These are phyloP conservation scores for Galaxias olidus DNA, from an alignment of 2,797 vertebrate genomes.

Conservation along the genomic window DNA sequence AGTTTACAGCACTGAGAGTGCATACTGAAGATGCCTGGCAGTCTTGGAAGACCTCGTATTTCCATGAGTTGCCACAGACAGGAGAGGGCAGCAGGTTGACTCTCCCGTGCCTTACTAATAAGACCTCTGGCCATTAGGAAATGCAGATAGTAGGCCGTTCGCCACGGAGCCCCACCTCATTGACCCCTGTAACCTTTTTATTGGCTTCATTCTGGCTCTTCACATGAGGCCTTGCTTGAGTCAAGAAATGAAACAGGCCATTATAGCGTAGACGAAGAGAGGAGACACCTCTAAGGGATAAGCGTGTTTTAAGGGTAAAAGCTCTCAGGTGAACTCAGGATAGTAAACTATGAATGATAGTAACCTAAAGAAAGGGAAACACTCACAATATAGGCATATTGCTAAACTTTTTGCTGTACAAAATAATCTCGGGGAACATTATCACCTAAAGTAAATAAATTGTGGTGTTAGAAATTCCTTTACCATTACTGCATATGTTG, in stretches of 20 bases:
- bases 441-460: no score
- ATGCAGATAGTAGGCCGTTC: background rate
- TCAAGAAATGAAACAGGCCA: background rate
- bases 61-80: conserved; percentile 19
- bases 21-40: conserved; percentile 41
- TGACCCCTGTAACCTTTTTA: background rate
- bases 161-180: background rate
- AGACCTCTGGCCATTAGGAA: conserved; percentile 10
- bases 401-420: no score
- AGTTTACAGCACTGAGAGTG: conserved; percentile 8
- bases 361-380: no score
- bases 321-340: no score
- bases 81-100: background rate
- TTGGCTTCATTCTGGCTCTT: background rate
- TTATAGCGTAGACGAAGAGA: no score
- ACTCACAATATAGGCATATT: no score
- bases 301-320: no score
- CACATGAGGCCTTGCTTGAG: background rate
- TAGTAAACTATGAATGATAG: no score
- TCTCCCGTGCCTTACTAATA: background rate
- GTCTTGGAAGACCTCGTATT: conserved; percentile 31
- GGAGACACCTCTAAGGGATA: no score
- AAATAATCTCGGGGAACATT: no score
- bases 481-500: no score
- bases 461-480: no score